Conservation (phyloP, 92 coral and sea anemone species). For the Pocillopora meandrina region DNA sequence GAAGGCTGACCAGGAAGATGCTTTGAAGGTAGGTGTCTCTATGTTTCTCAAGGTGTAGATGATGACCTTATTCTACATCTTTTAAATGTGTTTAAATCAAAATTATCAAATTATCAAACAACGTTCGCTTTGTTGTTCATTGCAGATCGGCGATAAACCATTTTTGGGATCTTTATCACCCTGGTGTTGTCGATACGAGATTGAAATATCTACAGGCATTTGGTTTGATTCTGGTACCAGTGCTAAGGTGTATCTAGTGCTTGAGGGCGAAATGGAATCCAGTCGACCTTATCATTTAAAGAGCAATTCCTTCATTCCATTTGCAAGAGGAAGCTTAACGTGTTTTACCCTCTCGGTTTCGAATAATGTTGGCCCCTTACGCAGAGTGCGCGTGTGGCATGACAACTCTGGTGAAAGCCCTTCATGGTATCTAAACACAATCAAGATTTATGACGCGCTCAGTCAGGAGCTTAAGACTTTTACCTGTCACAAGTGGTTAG, state of each 20-base stretch:
- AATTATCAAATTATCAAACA: neutral
- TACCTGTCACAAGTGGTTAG: conserved; percentile 69
- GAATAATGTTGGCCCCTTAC: conserved; percentile 48
- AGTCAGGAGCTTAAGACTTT: conserved; percentile 33
- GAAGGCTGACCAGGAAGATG: conserved; percentile 60
- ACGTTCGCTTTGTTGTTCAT: neutral
- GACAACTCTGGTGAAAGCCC: conserved; percentile 74
- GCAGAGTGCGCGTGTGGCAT: conserved; percentile 77
- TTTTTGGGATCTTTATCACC: conserved; percentile 46
- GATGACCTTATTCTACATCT: no score
- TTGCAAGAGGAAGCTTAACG: conserved; percentile 71
- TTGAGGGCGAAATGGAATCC: conserved; percentile 50
- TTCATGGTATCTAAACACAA: conserved; percentile 70
- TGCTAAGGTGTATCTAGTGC: conserved; percentile 60
- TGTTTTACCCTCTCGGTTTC: conserved; percentile 57
- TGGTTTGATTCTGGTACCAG: conserved; percentile 71
- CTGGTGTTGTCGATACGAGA: conserved; percentile 50
- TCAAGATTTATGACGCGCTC: conserved; percentile 37
- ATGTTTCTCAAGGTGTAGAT: no score
- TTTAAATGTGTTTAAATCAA: no score
- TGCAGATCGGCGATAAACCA: conserved; percentile 55
- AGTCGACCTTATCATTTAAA: conserved; percentile 56
- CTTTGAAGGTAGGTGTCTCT: conserved; percentile 45
- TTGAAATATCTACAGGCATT: conserved; percentile 66
- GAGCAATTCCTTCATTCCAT: conserved; percentile 54